Base-by-base conservation (phyloP, 2,888 invertebrate species). In the Troides helena region DNA sequence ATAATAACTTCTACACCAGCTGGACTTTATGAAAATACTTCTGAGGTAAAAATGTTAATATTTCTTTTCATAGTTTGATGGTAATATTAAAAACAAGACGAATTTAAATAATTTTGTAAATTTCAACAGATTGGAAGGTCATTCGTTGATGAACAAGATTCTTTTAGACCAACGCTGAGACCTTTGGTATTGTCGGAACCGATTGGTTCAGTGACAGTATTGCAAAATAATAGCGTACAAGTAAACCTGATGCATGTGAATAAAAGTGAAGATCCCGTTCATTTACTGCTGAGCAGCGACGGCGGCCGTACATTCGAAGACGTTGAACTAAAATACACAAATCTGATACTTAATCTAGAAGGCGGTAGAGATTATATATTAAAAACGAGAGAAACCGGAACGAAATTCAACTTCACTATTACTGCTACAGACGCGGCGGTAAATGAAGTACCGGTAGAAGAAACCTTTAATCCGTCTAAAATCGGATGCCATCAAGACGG, bases 201-300 rank as follows among this genome's bases (percentile, higher is more conserved):
- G 0, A 92, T 93, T 43, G 88, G 88, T 1, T 91, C 92, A 21
- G 85, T 93, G 2, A 90, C 86, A 76, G 91, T 92, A 0, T 81
- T 93, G 0, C 88, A 90, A 69, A 93, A 93, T 72, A 92, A 93
- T 72, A 88, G 87, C 1, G 92, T 92, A 0, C 90, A 92, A 84
- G 92, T 93, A 0, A 88, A 90, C 72, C 76, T 93, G 0, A 89
- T 89, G 71, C 88, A 90, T 53, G 68, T 81, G 43, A 93, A 93
- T 71, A 80, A 81, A 39, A 86, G 83, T 12, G 78, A 85, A 56
- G 87, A 89, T 65, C 90, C 91, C 1, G 84, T 93, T 21, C 90
- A 92, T 69, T 76, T 93, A 18, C 79, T 90, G 5, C 74, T 93
- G 0, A 92, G 92, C 71, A 85, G 80, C 50, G 88, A 93, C 70